These are phyloP conservation scores for Scrobipalpa costella DNA, from an alignment of 2,888 invertebrate species.

Conservation along the genomic window DNA sequence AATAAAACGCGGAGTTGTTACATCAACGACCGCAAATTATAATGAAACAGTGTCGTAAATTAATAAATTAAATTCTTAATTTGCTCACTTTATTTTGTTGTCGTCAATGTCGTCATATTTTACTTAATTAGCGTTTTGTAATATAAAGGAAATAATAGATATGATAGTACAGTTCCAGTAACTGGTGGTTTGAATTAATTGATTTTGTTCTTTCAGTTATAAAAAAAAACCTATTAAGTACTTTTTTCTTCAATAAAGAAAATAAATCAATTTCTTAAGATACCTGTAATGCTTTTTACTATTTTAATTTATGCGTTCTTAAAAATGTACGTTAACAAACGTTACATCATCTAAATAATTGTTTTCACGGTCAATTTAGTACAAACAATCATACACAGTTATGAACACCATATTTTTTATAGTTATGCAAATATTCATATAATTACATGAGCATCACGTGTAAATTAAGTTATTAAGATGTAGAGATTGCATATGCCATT, in stretches of 20 bases:
- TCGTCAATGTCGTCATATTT: background rate
- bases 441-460: conserved; percentile 2
- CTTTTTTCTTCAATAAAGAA: no score
- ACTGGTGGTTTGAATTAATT: no score
- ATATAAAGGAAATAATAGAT: no score
- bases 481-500: conserved; percentile 21
- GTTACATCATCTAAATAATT: no score
- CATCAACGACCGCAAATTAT: background rate
- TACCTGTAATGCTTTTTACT: no score
- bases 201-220: no score
- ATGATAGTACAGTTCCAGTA: no score
- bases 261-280: no score
- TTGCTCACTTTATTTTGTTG: background rate
- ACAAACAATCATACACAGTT: background rate
- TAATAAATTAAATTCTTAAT: conserved; percentile 4
- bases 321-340: no score
- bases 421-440: background rate
- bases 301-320: no score
- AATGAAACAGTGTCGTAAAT: conserved; percentile 6
- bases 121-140: background rate
- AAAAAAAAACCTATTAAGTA: no score
- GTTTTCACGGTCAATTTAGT: background rate
- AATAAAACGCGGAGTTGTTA: background rate
- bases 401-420: background rate
- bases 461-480: conserved; percentile 24